These are phyloP conservation scores for Drosophila bipectinata DNA, from an alignment of 1,140 invertebrate species.

Conservation along the genomic window DNA sequence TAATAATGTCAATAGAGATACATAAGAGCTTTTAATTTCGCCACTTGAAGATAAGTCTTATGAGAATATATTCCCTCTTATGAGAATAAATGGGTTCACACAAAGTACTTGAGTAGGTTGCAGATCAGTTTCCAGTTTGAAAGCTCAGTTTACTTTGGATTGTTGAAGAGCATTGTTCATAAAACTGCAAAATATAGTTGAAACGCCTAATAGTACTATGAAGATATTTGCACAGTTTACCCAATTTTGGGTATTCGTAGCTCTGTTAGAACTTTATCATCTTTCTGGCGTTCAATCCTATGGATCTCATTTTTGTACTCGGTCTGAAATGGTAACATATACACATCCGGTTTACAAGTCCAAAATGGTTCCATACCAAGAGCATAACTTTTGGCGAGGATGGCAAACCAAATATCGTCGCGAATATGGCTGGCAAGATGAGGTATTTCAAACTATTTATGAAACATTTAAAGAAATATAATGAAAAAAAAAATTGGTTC, in stretches of 20 bases:
- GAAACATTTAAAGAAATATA: too few relatives aligned
- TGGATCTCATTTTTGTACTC: not conserved
- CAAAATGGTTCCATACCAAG: not conserved
- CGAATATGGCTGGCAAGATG: not conserved
- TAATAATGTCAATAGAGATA: not conserved
- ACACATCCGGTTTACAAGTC: not conserved
- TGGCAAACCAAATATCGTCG: constrained; percentile 13
- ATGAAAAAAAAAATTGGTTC: too few relatives aligned
- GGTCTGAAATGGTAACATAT: not conserved
- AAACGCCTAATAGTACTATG: not conserved
- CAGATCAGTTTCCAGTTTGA: not conserved
- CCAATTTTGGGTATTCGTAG: not conserved
- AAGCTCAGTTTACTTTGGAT: constrained; percentile 27
- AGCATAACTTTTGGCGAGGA: constrained; percentile 1
- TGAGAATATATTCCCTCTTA: not conserved
- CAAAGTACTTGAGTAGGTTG: not conserved
- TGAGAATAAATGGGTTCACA: not conserved
- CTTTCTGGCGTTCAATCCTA: not conserved
- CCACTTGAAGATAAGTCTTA: not conserved
- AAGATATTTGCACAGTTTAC: constrained; percentile 5
- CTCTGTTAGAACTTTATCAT: not conserved
- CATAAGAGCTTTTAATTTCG: constrained; percentile 4
- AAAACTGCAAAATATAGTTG: not conserved
- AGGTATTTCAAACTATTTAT: not conserved
- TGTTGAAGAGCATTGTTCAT: constrained; percentile 7